Base-by-base conservation (phyloP, 2,113 vertebrate genomes). In the Peucedramus taeniatus region DNA sequence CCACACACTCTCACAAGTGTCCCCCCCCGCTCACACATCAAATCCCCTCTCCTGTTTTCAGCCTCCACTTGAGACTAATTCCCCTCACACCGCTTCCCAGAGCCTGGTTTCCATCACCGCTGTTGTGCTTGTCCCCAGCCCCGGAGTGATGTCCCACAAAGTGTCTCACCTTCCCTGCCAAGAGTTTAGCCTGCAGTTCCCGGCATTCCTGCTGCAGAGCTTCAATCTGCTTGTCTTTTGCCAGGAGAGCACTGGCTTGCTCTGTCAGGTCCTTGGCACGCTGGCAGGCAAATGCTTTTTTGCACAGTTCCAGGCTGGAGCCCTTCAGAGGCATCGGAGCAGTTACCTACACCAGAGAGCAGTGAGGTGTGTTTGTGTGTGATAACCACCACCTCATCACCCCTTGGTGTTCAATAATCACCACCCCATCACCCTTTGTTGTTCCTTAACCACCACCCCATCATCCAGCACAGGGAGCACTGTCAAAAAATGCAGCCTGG, bases 161-260 rank as follows among this genome's bases (percentile, higher is more conserved):
- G 49, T 28, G 11, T 51, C 97, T 95, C 98, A 99, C 99, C 99
- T 99, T 99, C 31, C 98, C 96, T 79, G 97, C 92, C 15, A 97
- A 97, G 39, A 99, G 97, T 45, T 97, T 98, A 53, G 98, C 98
- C 93, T 99, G 98, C 83, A 99, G 98, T 87, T 98, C 98, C 84
- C 98, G 96, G 95, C 99, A 99, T 87, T 99, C 98, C 83, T 98
- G 98, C 97, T 99, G 99, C 84, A 99, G 96, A 57, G 98, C 97
- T 51, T 98, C 98, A 4, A 99, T 99, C 98, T 99, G 98, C 95
- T 99, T 99, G 97, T 99, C 99, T 95, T 99, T 99, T 4, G 97
- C 98, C 96, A 99, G 97, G 82, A 99, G 98, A 15, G 97, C 98
- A 50, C 99, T 99, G 45, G 99, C 99, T 40, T 99, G 99, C 75